Evolutionary conservation across 2,113 vertebrate species (phyloP), one percentile per base, ranked within the genome.

Genomic region (Podocnemis expansa): DNA sequence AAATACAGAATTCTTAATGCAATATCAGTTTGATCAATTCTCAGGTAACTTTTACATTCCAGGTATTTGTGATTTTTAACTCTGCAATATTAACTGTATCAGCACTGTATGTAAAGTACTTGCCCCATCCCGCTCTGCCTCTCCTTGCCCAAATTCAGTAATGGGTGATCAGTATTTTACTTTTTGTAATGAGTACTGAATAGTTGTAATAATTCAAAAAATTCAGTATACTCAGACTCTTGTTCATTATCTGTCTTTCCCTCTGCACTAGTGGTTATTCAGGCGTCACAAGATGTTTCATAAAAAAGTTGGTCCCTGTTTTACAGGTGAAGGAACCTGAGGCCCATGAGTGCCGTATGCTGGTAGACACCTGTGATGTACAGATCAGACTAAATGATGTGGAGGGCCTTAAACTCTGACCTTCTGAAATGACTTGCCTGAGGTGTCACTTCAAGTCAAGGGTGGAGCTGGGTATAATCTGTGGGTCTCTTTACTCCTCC

Each of bases 41-140:
- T n/a, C 21, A 10, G 63, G 63, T 67, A n/a, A 38, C 8, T 38
- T 67, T 21, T 67, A 38, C 11, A 21, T 67, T 67, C 63, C 34
- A n/a, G 63, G 21, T 67, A n/a, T n/a, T 67, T 67, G 34, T 5
- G 17, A 67, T 56, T 22, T 17, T 25, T 43, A 38, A 5, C 34
- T 24, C 27, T 2, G 1, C 17, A 8, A 38, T 0, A 5, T 8
- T 43, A 24, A 4, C n/a, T 67, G 34, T 38, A 67, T 67, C 34
- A 67, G 21, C 34, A n/a, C 63, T n/a, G 4, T n/a, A 19, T n/a
- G 8, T 67, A 67, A 75, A 27, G 21, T 75, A 43, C 41, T 38
- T 43, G 41, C 24, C 70, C 24, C 12, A 10, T 75, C 38, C 7
- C 38, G 43, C 11, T 38, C 12, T 3, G 1, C 22, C 1, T 52